Percentiles rank a stretch among this genome's conserved stretches.
These are phyloP conservation scores for Petrocephalus schoutedeni DNA, from an alignment of 2,797 vertebrate genomes.

Conservation along the genomic window DNA sequence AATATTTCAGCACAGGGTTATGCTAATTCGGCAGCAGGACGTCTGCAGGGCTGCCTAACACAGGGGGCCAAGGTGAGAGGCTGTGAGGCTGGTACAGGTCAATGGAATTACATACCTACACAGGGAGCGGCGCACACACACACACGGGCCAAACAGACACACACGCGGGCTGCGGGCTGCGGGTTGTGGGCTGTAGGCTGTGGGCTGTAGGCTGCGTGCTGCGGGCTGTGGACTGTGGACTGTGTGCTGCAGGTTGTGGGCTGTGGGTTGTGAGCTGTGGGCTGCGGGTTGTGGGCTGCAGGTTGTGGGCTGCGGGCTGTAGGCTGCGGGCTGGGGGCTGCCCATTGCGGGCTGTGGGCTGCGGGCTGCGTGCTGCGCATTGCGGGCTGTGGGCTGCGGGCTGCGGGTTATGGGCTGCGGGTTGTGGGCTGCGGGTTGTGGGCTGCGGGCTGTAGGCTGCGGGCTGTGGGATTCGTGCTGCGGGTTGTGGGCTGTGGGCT, in stretches of 20 bases:
- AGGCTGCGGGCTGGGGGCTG: too few relatives aligned
- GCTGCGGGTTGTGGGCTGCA: too few relatives aligned
- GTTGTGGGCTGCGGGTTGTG: not conserved
- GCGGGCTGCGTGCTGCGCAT: too few relatives aligned
- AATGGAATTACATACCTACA: not conserved
- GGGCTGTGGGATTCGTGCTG: not conserved
- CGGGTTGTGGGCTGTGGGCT: not conserved
- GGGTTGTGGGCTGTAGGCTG: not conserved
- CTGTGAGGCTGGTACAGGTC: not conserved
- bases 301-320: too few relatives aligned
- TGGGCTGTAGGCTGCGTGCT: not conserved
- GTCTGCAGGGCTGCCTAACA: slow-evolving; percentile 30
- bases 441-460: not conserved
- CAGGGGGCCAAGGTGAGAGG: slow-evolving; percentile 13
- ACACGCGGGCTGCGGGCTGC: not conserved
- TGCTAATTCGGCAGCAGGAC: slow-evolving; percentile 48
- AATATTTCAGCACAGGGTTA: slow-evolving; percentile 53
- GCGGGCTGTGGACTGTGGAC: not conserved
- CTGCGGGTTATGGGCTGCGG: too few relatives aligned
- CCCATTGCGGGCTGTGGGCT: too few relatives aligned
- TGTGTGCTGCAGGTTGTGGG: too few relatives aligned
- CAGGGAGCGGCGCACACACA: not conserved
- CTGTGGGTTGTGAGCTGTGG: too few relatives aligned
- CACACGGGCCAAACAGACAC: slow-evolving; percentile 2
- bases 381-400: too few relatives aligned